Evolutionary conservation across 2,888 invertebrate species (phyloP).

Genomic region (Blastobasis adustella): DNA sequence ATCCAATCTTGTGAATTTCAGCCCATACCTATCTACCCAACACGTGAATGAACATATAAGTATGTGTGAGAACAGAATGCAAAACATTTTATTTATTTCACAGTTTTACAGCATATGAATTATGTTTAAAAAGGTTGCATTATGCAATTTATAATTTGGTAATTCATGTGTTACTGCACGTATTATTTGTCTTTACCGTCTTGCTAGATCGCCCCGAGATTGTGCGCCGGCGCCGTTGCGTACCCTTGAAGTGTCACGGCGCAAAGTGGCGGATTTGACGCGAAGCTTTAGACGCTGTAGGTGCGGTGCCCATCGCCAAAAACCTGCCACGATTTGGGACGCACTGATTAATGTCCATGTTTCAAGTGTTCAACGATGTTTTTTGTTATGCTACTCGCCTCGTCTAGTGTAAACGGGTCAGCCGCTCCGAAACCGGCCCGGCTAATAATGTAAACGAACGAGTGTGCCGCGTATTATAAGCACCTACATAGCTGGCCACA

Average conservation of each 20-base stretch:
- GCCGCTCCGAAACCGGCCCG: constrained; percentile 27
- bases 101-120: too few relatives aligned
- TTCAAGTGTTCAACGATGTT: constrained; percentile 24
- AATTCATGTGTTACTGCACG: not conserved
- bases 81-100: too few relatives aligned
- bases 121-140: too few relatives aligned
- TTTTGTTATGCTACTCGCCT: constrained; percentile 27
- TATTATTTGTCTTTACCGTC: constrained; percentile 13
- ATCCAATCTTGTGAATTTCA: too few relatives aligned
- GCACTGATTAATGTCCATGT: constrained; percentile 35
- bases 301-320: constrained; percentile 37
- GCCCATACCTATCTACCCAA: too few relatives aligned
- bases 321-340: constrained; percentile 49
- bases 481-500: not conserved
- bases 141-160: too few relatives aligned
- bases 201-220: too few relatives aligned
- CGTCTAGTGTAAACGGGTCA: constrained; percentile 36
- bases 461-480: constrained; percentile 19
- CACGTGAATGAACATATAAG: too few relatives aligned
- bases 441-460: constrained; percentile 31
- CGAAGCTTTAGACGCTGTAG: constrained; percentile 25
- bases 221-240: constrained; percentile 29
- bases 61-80: too few relatives aligned
- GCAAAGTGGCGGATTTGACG: constrained; percentile 53
- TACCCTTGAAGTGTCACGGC: constrained; percentile 54